Conservation (phyloP, 2,797 vertebrate species). For the Acrossocheilus wenchowensis region DNA sequence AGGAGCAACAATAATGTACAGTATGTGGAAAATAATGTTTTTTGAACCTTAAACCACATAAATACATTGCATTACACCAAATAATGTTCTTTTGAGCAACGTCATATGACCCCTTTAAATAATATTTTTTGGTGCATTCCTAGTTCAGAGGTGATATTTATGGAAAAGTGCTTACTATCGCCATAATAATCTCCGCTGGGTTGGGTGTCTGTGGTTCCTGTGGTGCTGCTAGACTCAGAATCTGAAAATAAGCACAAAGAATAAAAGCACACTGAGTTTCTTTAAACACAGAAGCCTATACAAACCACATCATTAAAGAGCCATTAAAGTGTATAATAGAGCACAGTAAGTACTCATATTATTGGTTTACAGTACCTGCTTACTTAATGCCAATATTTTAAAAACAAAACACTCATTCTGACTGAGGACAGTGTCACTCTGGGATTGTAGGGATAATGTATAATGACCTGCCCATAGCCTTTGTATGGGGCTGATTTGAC, state of each 20-base stretch:
- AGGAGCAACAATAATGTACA: no score
- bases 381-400: background rate
- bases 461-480: background rate
- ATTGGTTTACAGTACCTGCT: background rate
- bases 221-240: slow-evolving; percentile 81
- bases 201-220: slow-evolving; percentile 86
- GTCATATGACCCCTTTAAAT: no score
- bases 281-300: slow-evolving; percentile 9
- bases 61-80: no score
- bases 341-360: background rate
- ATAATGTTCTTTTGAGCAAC: no score
- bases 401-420: background rate
- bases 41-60: no score
- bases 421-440: background rate
- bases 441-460: background rate
- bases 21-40: no score
- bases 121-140: background rate
- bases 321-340: no score
- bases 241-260: slow-evolving; percentile 78
- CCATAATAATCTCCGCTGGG: slow-evolving; percentile 94
- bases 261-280: slow-evolving; percentile 58
- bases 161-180: slow-evolving; percentile 85
- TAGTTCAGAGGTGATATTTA: background rate
- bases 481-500: background rate
- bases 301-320: background rate